phyloP scores from a whole-genome alignment of 2,888 invertebrate species.

The Cactoblastis cactorum region DNA sequence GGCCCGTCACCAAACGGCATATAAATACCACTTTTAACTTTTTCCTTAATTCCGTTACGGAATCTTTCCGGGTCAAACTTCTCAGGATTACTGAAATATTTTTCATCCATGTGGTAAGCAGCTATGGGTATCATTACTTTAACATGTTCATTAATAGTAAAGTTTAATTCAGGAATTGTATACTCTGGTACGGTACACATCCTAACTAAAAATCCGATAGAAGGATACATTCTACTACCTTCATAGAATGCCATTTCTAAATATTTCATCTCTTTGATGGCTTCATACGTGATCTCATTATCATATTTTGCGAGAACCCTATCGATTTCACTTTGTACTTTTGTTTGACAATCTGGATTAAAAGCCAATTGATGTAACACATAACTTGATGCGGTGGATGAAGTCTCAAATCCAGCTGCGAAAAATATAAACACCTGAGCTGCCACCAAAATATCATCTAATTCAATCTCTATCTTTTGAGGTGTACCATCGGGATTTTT shows the following conservation, averaged over 20 bases:
- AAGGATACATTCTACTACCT: constrained; percentile 64
- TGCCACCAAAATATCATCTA: constrained; percentile 52
- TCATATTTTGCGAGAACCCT: constrained; percentile 49
- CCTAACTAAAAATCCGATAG: constrained; percentile 56
- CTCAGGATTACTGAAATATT: constrained; percentile 54
- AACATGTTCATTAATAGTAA: constrained; percentile 55
- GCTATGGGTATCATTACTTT: constrained; percentile 58
- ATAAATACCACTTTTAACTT: constrained; percentile 48
- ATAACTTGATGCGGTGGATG: constrained; percentile 70
- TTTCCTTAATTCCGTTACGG: constrained; percentile 39
- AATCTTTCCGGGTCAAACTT: constrained; percentile 63
- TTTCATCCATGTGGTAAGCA: constrained; percentile 58
- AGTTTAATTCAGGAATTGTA: constrained; percentile 55
- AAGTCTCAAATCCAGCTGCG: constrained; percentile 75
- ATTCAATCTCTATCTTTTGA: constrained; percentile 48
- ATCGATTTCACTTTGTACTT: constrained; percentile 64
- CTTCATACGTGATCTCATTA: constrained; percentile 57
- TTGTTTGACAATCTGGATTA: constrained; percentile 62
- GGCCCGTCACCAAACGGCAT: constrained; percentile 69
- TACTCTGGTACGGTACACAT: constrained; percentile 55
- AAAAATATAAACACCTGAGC: constrained; percentile 70
- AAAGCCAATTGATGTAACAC: constrained; percentile 69
- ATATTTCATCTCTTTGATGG: constrained; percentile 61
- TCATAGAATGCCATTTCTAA: constrained; percentile 64
- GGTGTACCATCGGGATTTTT: constrained; percentile 51